A percentile compares a stretch with the other conserved stretches of the same genome.
Conservation (phyloP, 2,797 vertebrate genomes). For the Discoglossus pictus region DNA sequence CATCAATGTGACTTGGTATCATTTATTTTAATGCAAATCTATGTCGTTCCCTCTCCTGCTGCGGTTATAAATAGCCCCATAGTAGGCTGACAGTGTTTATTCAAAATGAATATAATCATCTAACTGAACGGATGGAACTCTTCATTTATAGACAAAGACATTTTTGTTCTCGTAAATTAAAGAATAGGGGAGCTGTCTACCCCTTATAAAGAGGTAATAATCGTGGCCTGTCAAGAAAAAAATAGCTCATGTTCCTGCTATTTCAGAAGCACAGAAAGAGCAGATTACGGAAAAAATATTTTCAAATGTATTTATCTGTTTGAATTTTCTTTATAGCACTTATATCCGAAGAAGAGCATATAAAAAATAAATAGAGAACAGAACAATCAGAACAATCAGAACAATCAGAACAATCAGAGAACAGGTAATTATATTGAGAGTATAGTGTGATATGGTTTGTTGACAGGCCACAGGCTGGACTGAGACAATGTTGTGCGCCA, state of each 20-base stretch:
- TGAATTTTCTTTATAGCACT: no score
- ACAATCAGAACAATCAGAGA: no score
- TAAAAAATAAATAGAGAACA: no score
- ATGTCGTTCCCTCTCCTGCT: constrained; percentile 1
- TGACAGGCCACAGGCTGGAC: no score
- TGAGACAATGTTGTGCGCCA: no score
- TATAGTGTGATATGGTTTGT: no score
- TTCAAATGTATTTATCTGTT: no score
- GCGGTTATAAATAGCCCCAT: constrained; percentile 24
- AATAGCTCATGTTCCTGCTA: not conserved
- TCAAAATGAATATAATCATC: constrained; percentile 28
- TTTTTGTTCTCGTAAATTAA: constrained; percentile 11
- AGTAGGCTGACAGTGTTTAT: constrained; percentile 15
- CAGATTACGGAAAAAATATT: no score
- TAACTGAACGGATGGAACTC: not conserved
- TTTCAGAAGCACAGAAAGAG: no score
- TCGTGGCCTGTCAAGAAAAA: constrained; percentile 1
- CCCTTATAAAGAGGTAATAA: constrained; percentile 1
- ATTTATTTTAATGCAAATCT: constrained; percentile 25
- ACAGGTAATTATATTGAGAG: no score
- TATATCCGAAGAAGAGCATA: no score
- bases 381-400: no score
- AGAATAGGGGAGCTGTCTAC: not conserved
- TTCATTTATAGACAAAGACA: constrained; percentile 11
- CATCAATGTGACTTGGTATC: not conserved